Evolutionary conservation across 2,797 vertebrate genomes (phyloP).

Genomic region (Myotis vivesi): DNA sequence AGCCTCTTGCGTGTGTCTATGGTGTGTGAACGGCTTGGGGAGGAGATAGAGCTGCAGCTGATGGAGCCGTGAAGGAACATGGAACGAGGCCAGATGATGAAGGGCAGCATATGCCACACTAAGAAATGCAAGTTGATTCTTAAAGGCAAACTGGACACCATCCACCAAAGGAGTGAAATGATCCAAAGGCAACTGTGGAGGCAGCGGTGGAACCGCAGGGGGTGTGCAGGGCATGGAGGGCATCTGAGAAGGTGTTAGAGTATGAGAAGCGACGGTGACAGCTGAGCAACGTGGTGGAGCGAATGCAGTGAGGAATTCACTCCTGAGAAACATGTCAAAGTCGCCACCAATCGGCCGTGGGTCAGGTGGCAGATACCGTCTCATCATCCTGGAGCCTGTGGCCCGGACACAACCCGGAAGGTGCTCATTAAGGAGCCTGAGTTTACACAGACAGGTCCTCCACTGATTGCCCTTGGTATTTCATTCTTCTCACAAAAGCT

Average conservation of each 20-base stretch:
- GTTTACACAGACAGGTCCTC: neutral
- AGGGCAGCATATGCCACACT: neutral
- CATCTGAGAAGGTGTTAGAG: neutral
- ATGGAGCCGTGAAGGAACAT: neutral
- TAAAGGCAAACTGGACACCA: neutral
- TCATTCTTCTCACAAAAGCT: slow-evolving; percentile 41
- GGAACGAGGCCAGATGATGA: neutral
- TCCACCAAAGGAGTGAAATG: neutral
- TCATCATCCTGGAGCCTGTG: neutral
- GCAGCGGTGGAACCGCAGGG: neutral
- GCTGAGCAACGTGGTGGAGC: neutral
- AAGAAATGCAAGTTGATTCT: neutral
- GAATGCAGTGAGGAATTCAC: neutral
- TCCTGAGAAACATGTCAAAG: neutral
- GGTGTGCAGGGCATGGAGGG: neutral
- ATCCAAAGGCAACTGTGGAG: neutral
- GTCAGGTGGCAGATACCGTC: neutral
- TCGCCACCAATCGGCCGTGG: neutral
- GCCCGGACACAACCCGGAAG: neutral
- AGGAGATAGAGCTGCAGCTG: neutral
- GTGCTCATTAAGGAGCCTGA: neutral
- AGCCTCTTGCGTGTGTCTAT: neutral
- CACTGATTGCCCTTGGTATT: neutral
- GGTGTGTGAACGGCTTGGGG: neutral
- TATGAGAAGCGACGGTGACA: neutral